Base-by-base conservation (phyloP, 64 coral and sea anemone species). In the Pocillopora damicornis region DNA sequence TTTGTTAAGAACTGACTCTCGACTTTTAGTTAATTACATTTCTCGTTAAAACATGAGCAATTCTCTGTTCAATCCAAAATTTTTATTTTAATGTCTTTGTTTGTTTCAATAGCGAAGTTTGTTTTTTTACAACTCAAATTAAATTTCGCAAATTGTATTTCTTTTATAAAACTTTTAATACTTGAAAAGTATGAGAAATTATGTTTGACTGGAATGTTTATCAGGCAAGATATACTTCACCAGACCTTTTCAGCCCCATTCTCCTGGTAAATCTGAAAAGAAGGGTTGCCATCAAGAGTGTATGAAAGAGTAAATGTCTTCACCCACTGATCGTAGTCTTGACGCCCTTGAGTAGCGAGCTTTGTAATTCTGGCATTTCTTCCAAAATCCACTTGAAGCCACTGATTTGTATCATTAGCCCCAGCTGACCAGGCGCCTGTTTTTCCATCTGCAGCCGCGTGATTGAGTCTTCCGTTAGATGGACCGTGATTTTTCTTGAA, bases 381-480 rank as follows among this genome's bases (percentile, higher is more conserved):
- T 0, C 61, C 14, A 15, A 88, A 76, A 26, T 88, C 58, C 18
- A 88, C 86, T 61, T 88, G 74, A 37, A 88, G 20, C 73, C 73
- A 88, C 59, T 88, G 73, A 11, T 42, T 64, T 5, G 15, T 1
- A 18, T 75, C 22, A 35, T 63, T 76, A 38, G 11, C n/a, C 10
- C 17, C 18, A 11, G 73, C 60, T 22, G 56, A 37, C 87, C 86
- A 77, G 9, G 86, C 11, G 18, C 74, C 86, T 22, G 11, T 63
- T 20, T 22, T 88, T 34, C 73, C 78, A 13, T 23, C 16, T 4
- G 23, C 59, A 13, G 58, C 59, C 0, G 13, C 78, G 35, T 35
- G 60, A 12, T 80, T 80, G 10, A 80, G n/a, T 15, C 78, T 80
- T 10, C 9, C 59, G 34, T 80, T 80, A 5, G 4, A 9, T 7